Evolutionary conservation across 1,140 invertebrate species (phyloP), one percentile per base, ranked within the genome.

Genomic region (Trypoxylus dichotomus): DNA sequence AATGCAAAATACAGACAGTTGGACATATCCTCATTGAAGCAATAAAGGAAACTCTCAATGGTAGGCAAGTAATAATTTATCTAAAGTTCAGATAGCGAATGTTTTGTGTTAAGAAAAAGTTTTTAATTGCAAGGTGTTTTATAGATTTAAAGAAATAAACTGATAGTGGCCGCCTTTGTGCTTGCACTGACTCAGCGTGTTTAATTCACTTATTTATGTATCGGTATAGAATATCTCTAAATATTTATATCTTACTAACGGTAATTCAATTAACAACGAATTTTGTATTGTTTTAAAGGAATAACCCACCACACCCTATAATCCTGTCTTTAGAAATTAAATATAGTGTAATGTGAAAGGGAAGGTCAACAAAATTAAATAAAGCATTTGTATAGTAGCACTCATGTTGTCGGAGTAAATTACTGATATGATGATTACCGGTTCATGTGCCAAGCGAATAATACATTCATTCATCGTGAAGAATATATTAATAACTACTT

Each of bases 11-110:
- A 11, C 11, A 58, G 54, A 11, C 19, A 63, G 60, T 19, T 42
- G 13, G 43, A 47, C 43, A 47, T 47, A 47, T 47, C n/a, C 43
- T 63, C 60, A 19, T 63, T 63, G 60, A 63, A 63, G 60, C 60
- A 63, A 63, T 63, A 63, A 27, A 19, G 60, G 60, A 63, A 63
- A 63, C 21, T 6, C 6, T 63, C 60, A 63, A 63, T 63, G 60
- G 60, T 27, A 63, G 60, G 60, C 13, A 63, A 27, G n/a, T 19
- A 1, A 24, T 63, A 21, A 63, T 63, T 63, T 63, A 25, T 24
- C 24, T 63, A 63, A 63, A 63, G 60, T 63, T 63, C 60, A 63
- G 60, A 63, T n/a, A 63, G 60, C 19, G n/a, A 63, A 25, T 24
- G 19, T 24, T 24, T 63, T 63, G 60, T 19, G 24, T 63, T 63